Base-by-base conservation (phyloP, 2,888 invertebrate species). In the Melipona beecheii region DNA sequence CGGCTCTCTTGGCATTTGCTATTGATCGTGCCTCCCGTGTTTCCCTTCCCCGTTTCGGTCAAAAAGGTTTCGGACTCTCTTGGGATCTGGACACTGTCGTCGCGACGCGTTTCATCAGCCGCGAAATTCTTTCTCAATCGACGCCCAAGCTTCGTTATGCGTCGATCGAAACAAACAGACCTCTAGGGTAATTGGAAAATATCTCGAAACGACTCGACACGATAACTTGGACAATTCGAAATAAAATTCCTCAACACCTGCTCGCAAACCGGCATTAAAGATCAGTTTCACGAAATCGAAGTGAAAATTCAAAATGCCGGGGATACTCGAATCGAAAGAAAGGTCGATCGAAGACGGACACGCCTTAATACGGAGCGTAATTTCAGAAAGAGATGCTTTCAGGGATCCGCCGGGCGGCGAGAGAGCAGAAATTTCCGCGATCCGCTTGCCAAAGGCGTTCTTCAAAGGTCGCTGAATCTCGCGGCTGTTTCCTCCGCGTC, bases 361-460 rank as follows among this genome's bases (percentile, higher is more conserved):
- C 21, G 65, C 43, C 54, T 65, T 43, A 54, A 66, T 54, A 21
- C 56, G 21, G 21, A 24, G 24, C 9, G 65, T 66, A 56, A 60
- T 81, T 66, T 69, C 58, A 27, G 36, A 56, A 19, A 66, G 78
- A 21, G 66, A 17, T 62, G 54, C 68, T 69, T 66, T 73, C 68
- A 50, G 69, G 56, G 73, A 60, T n/a, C 49, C 56, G 24, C 17
- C 54, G n/a, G 50, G 1, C 21, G 56, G 49, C n/a, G 50, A 64
- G 36, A n/a, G 74, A 43, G 27, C 27, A 78, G 65, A 24, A 52
- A 31, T 72, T 78, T 72, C 78, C 78, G 60, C 78, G 81, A 60
- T 81, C 72, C 81, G 78, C 71, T 62, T 60, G 70, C 69, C 70
- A 80, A 71, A 80, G 78, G 71, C 27, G 49, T 36, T 70, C 56